Evolutionary conservation across 2,797 vertebrate genomes (phyloP).

Genomic region (Poecilia picta): DNA sequence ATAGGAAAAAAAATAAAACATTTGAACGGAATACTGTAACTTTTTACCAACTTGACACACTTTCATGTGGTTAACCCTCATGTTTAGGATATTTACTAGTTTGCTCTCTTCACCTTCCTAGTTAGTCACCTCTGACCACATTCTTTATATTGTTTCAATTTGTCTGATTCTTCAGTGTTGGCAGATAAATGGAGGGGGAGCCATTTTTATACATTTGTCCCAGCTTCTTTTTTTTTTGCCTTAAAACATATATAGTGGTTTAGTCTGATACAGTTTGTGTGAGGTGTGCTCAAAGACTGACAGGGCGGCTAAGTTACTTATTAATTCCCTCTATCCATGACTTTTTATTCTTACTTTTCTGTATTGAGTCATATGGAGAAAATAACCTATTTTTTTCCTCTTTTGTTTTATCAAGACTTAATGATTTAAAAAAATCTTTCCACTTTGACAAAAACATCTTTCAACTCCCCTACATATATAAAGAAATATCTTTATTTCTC

Average conservation of each 20-base stretch:
- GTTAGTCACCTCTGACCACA: conserved; percentile 18
- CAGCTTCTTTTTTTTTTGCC: conserved; percentile 31
- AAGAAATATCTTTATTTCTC: not conserved
- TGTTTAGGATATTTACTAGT: conserved; percentile 18
- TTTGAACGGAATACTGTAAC: not conserved
- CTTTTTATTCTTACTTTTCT: conserved; percentile 17
- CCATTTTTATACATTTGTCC: conserved; percentile 75
- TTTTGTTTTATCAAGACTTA: not conserved
- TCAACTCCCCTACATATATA: not conserved
- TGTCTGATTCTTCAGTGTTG: conserved; percentile 67
- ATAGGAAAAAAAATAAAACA: not conserved
- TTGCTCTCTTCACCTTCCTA: conserved; percentile 12
- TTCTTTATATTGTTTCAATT: conserved; percentile 62
- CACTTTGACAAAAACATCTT: not conserved
- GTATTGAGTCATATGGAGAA: conserved; percentile 12
- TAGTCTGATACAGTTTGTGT: conserved; percentile 56
- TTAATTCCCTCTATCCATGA: conserved; percentile 67
- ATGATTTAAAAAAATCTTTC: not conserved
- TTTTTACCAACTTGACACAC: not conserved
- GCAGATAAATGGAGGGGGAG: conserved; percentile 58
- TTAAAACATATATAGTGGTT: not conserved
- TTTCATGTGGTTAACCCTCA: not conserved
- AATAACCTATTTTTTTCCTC: not conserved
- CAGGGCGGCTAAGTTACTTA: conserved; percentile 75
- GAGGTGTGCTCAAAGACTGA: conserved; percentile 77